These are phyloP conservation scores for Micromesistius poutassou DNA, from an alignment of 2,797 vertebrate species.

Conservation along the genomic window DNA sequence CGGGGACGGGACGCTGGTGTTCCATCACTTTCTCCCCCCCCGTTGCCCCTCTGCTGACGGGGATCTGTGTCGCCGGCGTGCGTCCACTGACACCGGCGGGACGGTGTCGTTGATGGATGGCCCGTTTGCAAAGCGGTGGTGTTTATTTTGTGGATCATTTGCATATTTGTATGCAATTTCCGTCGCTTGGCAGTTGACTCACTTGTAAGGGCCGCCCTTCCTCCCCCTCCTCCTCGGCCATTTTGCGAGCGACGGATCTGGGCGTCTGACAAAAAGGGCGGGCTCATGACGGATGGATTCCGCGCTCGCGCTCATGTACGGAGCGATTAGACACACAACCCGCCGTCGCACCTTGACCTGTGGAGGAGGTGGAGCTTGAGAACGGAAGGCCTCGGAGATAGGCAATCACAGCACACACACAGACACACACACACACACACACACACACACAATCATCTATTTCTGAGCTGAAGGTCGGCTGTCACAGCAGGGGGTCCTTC, in stretches of 20 bases:
- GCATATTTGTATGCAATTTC: constrained; percentile 64
- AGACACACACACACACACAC: constrained; percentile 10
- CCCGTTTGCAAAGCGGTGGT: constrained; percentile 57
- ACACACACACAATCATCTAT: constrained; percentile 45
- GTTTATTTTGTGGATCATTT: constrained; percentile 70
- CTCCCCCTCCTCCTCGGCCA: constrained; percentile 9
- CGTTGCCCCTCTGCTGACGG: constrained; percentile 33
- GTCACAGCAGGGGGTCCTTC: constrained; percentile 29
- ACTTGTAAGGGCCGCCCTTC: constrained; percentile 46
- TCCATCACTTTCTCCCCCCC: constrained; percentile 47
- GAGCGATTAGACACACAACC: constrained; percentile 60
- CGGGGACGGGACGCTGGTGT: constrained; percentile 43
- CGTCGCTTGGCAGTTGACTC: constrained; percentile 50
- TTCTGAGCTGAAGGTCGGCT: constrained; percentile 54
- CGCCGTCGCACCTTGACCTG: constrained; percentile 62
- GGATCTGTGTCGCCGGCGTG: constrained; percentile 58
- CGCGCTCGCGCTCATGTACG: constrained; percentile 35
- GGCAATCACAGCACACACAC: constrained; percentile 37
- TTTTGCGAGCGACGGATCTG: constrained; percentile 59
- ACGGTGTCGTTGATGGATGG: constrained; percentile 71
- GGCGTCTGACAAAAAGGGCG: constrained; percentile 47
- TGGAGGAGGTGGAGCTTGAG: constrained; percentile 34
- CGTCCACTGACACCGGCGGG: constrained; percentile 53
- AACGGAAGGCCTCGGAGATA: constrained; percentile 21
- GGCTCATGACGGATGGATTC: constrained; percentile 59